Percentiles rank a stretch among this genome's conserved stretches.
These are phyloP conservation scores for Conus betulinus DNA, from an alignment of 1,140 invertebrate genomes.

Conservation along the genomic window DNA sequence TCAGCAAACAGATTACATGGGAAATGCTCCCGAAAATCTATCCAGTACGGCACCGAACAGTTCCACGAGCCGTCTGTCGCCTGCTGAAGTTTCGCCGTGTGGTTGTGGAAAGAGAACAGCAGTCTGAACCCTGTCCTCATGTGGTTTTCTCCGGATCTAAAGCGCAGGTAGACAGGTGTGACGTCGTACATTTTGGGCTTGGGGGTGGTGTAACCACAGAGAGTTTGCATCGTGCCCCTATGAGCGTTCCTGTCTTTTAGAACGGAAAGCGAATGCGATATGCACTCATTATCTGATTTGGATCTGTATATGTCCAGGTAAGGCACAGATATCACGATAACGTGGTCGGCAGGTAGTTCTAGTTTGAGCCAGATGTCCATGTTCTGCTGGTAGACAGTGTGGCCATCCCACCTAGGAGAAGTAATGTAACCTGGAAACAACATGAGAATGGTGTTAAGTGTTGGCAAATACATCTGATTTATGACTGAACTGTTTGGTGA, in stretches of 20 bases:
- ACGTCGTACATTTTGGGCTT: not conserved
- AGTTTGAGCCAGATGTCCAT: slow-evolving; percentile 3
- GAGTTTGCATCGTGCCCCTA: too few species aligned
- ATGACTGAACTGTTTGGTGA: too few species aligned
- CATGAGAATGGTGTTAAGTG: too few species aligned
- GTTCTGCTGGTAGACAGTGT: not conserved
- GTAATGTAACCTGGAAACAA: not conserved
- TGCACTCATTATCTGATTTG: not conserved
- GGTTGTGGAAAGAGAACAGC: not conserved
- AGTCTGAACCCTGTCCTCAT: not conserved
- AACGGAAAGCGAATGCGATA: not conserved
- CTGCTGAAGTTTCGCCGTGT: not conserved
- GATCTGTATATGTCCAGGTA: not conserved
- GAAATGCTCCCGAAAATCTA: slow-evolving; percentile 2
- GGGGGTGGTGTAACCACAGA: too few species aligned
- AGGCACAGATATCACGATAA: not conserved
- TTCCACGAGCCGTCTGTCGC: not conserved
- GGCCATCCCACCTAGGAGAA: not conserved
- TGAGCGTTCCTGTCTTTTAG: too few species aligned
- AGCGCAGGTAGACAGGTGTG: not conserved
- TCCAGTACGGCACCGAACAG: slow-evolving; percentile 8
- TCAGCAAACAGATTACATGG: slow-evolving; percentile 8
- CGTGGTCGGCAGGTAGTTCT: not conserved
- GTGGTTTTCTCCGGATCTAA: not conserved
- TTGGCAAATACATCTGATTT: too few species aligned